A percentile compares a stretch with the other conserved stretches of the same genome.
Evolutionary conservation across 2,113 vertebrate species (phyloP).

Genomic region (Apodemus speciosus): DNA sequence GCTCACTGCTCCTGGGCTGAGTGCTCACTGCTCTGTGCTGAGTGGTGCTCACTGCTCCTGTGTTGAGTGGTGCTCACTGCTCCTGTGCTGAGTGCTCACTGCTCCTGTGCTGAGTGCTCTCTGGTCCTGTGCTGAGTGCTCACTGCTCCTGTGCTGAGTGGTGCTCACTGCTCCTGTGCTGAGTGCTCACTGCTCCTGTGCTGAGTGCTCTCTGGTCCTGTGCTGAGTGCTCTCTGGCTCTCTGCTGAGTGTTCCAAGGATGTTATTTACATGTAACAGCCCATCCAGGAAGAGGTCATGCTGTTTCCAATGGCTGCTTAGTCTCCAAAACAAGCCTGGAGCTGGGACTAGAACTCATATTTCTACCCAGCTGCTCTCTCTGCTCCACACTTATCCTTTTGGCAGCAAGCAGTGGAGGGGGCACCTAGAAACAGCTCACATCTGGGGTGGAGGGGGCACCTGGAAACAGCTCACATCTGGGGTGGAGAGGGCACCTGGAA

Average conservation of each 20-base stretch:
- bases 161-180: neutral
- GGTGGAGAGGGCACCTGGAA: accelerated
- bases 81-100: neutral
- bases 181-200: neutral
- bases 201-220: neutral
- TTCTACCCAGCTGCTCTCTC: neutral
- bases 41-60: too few relatives aligned
- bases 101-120: neutral
- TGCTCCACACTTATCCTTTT: neutral
- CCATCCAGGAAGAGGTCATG: neutral
- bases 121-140: neutral
- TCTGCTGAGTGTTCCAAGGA: neutral
- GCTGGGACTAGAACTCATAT: neutral
- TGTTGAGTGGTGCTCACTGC: neutral
- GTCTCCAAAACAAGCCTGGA: neutral
- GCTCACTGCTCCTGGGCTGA: neutral
- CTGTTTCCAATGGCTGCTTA: neutral
- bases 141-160: neutral
- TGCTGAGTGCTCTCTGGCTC: too few relatives aligned
- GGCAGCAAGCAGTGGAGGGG: neutral
- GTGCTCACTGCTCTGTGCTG: neutral
- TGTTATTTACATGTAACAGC: neutral
- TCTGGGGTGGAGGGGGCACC: neutral
- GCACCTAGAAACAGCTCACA: too few relatives aligned
- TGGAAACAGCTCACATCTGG: neutral